Evolutionary conservation across 2,113 vertebrate genomes (phyloP).

Genomic region (Ploceus nigricollis): DNA sequence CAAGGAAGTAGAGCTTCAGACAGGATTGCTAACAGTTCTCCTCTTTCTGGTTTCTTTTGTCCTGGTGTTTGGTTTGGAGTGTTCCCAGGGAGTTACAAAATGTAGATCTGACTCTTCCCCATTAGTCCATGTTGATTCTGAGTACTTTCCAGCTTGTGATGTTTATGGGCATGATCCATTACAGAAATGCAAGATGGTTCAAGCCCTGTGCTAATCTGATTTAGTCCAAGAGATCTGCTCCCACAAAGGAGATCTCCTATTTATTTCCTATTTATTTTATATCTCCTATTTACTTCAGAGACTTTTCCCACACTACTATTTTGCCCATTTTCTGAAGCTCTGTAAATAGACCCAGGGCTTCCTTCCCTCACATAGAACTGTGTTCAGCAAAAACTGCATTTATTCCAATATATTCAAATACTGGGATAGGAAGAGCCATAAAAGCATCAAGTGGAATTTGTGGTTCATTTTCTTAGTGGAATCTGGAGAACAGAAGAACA

Average conservation of each 20-base stretch:
- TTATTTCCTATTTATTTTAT: background rate
- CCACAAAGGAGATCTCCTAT: background rate
- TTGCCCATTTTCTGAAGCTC: background rate
- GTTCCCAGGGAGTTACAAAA: background rate
- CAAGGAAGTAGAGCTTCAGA: background rate
- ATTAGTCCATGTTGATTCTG: background rate
- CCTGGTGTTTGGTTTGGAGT: background rate
- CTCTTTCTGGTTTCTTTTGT: background rate
- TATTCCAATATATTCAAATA: background rate
- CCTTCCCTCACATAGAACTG: background rate
- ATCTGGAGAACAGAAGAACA: background rate
- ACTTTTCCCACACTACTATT: background rate
- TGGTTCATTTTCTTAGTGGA: background rate
- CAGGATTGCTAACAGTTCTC: background rate
- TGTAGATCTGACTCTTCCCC: background rate
- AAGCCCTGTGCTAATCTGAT: background rate
- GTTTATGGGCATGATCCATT: background rate
- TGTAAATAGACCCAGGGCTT: background rate
- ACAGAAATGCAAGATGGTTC: background rate
- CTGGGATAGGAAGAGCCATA: background rate
- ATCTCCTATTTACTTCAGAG: background rate
- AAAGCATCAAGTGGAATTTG: background rate
- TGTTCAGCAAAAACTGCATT: background rate
- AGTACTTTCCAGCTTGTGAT: background rate
- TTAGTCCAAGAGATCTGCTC: background rate